These are phyloP conservation scores for Cygnus atratus DNA, from an alignment of 2,113 vertebrate species.

Conservation along the genomic window DNA sequence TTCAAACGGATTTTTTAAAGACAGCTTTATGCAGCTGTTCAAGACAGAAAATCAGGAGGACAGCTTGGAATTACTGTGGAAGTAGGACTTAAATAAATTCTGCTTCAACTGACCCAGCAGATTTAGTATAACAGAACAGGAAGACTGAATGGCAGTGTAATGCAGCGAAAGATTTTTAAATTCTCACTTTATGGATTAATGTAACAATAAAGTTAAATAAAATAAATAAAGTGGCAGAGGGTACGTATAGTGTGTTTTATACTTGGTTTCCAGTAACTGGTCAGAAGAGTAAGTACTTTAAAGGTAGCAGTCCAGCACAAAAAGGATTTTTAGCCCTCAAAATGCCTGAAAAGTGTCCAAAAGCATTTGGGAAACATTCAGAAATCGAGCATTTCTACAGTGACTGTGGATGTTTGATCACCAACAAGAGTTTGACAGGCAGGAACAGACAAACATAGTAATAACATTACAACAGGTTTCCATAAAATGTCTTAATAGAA, in stretches of 20 bases:
- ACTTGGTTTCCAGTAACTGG: background rate
- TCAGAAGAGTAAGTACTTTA: background rate
- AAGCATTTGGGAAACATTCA: background rate
- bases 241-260: background rate
- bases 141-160: background rate
- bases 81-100: background rate
- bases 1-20: background rate
- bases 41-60: background rate
- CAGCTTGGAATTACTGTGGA: background rate
- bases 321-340: background rate
- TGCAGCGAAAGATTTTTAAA: background rate
- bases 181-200: background rate
- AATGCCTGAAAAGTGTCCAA: background rate
- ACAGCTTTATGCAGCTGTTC: background rate
- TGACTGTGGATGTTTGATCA: background rate
- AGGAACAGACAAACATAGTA: background rate
- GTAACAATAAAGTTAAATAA: background rate
- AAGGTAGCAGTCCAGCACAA: background rate
- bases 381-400: background rate
- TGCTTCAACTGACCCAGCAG: background rate
- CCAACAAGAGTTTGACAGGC: background rate
- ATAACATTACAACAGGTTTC: background rate
- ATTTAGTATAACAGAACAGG: background rate
- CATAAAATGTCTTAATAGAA: background rate
- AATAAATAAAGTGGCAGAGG: background rate